Evolutionary conservation across 2,113 vertebrate species (phyloP).

Genomic region (Siniperca chuatsi): DNA sequence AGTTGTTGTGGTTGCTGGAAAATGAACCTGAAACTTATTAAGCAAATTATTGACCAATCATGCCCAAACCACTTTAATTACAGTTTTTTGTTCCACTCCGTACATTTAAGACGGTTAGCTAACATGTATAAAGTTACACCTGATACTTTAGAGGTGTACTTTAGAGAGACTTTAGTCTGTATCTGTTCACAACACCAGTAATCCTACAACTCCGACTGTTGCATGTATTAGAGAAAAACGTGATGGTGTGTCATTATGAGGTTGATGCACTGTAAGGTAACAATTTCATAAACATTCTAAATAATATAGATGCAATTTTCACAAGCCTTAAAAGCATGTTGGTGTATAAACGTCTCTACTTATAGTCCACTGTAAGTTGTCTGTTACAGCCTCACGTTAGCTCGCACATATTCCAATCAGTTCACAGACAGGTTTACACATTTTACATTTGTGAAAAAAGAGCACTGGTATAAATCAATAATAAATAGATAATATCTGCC

Average conservation of each 20-base stretch:
- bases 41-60: too few relatives aligned
- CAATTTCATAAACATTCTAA: not conserved
- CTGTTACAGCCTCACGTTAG: not conserved
- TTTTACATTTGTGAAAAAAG: not conserved
- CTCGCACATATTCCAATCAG: not conserved
- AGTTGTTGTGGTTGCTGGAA: not conserved
- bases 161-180: too few relatives aligned
- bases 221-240: not conserved
- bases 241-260: not conserved
- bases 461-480: not conserved
- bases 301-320: not conserved
- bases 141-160: too few relatives aligned
- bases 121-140: not conserved
- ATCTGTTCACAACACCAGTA: slow-evolving; percentile 14
- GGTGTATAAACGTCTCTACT: not conserved
- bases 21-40: not conserved
- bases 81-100: not conserved
- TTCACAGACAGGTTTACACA: too few relatives aligned
- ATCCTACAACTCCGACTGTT: not conserved
- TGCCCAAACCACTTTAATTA: not conserved
- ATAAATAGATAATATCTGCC: not conserved
- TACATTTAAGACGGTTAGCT: not conserved
- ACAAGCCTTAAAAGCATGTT: not conserved
- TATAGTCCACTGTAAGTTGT: not conserved
- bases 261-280: not conserved